Base-by-base conservation (phyloP, 2,113 vertebrate genomes). In the Zeus faber region DNA sequence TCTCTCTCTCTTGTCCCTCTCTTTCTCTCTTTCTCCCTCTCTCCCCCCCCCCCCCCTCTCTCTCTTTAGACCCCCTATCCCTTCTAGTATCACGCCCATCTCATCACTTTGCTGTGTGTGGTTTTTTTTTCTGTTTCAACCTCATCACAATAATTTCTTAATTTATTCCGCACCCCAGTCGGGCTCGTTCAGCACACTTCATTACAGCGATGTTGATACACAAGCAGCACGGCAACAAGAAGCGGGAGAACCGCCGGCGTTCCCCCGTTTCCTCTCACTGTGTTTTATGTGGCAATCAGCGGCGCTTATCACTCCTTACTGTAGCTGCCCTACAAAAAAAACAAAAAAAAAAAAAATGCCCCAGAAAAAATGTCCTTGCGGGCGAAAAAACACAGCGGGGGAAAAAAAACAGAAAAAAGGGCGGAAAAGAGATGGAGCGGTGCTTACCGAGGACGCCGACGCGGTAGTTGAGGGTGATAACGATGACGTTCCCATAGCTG, bases 381-480 rank as follows among this genome's bases (percentile, higher is more conserved):
- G 59, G 39, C 31, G 13, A 21, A 17, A 41, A 29, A 50, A 52
- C 53, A 21, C 59, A 18, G 54, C 54, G 52, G 46, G 23, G 47
- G 8, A 63, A 16, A 27, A 21, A 55, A 18, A 27, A 13, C 8
- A 3, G 26, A 21, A 24, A 11, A 21, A 5, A 40, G 22, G n/a
- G 39, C 4, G 5, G 9, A n/a, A 33, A 49, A 45, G 6, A 53
- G 10, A 51, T 40, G 14, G 31, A 67, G 71, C 25, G 17, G n/a
- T 53, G 41, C 94, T 57, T 93, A 98, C 97, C 96, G 16, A 99
- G 89, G 63, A 98, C 96, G 57, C 97, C 97, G 31, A 99, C 95
- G 11, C 97, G 94, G 87, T 98, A 98, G 93, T 99, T 99, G 77
- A 99, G 91, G 59, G 97, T 99, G 91, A 99, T 98, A 76, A 98